Conservation (phyloP, 2,797 vertebrate genomes). For the Acrossocheilus wenchowensis region DNA sequence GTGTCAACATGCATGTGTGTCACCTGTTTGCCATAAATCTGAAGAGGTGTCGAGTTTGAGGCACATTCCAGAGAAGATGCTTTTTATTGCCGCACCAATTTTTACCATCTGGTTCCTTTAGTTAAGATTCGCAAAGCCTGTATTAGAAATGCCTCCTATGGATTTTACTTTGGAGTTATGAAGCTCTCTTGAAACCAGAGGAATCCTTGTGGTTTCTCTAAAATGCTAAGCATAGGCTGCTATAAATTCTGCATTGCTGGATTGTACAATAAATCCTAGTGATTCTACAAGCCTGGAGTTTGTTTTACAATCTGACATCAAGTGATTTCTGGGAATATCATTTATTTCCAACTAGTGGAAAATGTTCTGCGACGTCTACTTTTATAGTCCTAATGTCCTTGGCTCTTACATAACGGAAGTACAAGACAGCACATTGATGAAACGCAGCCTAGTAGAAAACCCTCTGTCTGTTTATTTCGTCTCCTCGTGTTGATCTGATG, state of each 20-base stretch:
- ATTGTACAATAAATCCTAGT: conserved; percentile 16
- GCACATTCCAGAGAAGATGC: conserved; percentile 63
- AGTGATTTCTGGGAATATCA: conserved; percentile 27
- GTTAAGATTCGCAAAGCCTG: conserved; percentile 54
- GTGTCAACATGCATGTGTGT: conserved; percentile 62
- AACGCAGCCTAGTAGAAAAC: conserved; percentile 53
- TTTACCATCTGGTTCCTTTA: conserved; percentile 62
- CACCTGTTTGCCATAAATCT: conserved; percentile 75
- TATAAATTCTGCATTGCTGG: conserved; percentile 23
- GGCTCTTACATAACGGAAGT: conserved; percentile 34
- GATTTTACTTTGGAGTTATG: conserved; percentile 46
- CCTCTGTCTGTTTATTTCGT: conserved; percentile 63
- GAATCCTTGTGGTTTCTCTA: background rate
- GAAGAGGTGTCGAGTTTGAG: conserved; percentile 50
- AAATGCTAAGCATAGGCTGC: conserved; percentile 19
- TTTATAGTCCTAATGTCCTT: conserved; percentile 8
- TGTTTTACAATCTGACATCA: conserved; percentile 26
- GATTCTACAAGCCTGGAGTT: conserved; percentile 10
- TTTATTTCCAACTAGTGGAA: conserved; percentile 30
- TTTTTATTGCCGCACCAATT: conserved; percentile 54
- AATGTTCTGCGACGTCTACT: conserved; percentile 28
- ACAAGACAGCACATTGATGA: conserved; percentile 21
- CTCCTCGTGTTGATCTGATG: conserved; percentile 63
- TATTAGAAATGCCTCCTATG: conserved; percentile 46
- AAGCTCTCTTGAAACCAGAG: conserved; percentile 6